These are phyloP conservation scores for Lepetodrilus schrolli DNA, from an alignment of 2,888 invertebrate genomes.

Conservation along the genomic window DNA sequence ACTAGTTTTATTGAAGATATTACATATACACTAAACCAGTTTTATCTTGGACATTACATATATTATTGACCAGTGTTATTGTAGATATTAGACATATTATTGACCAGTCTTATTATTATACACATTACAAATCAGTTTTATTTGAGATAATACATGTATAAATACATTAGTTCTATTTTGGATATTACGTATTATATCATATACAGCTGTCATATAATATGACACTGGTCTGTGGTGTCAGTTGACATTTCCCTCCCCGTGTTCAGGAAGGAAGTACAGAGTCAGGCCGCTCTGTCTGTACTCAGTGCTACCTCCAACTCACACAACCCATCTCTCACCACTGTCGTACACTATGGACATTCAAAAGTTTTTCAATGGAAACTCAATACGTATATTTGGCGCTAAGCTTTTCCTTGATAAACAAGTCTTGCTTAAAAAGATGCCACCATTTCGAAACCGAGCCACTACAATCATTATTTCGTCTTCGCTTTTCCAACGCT, in stretches of 20 bases:
- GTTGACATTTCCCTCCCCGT: not conserved
- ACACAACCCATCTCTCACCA: not conserved
- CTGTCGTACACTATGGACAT: conserved; percentile 6
- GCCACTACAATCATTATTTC: conserved; percentile 9
- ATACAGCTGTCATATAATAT: too few species aligned
- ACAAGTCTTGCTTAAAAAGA: conserved; percentile 25
- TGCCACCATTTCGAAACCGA: conserved; percentile 11
- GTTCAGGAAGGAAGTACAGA: not conserved
- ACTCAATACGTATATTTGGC: conserved; percentile 23
- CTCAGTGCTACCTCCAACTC: not conserved
- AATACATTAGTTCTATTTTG: too few species aligned
- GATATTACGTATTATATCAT: too few species aligned
- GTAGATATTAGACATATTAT: too few species aligned
- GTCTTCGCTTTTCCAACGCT: not conserved
- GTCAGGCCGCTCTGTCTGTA: not conserved
- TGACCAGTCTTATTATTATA: too few species aligned
- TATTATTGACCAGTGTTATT: too few species aligned
- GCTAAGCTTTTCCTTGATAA: conserved; percentile 25
- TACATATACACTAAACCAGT: too few species aligned
- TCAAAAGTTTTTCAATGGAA: conserved; percentile 25
- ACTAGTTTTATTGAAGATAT: too few species aligned
- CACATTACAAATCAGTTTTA: too few species aligned
- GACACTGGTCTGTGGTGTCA: not conserved
- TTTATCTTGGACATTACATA: too few species aligned
- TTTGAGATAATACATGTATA: too few species aligned